Percentiles rank a stretch among this genome's conserved stretches.
These are phyloP conservation scores for Chaetodon trifascialis DNA, from an alignment of 2,113 vertebrate genomes.

Conservation along the genomic window DNA sequence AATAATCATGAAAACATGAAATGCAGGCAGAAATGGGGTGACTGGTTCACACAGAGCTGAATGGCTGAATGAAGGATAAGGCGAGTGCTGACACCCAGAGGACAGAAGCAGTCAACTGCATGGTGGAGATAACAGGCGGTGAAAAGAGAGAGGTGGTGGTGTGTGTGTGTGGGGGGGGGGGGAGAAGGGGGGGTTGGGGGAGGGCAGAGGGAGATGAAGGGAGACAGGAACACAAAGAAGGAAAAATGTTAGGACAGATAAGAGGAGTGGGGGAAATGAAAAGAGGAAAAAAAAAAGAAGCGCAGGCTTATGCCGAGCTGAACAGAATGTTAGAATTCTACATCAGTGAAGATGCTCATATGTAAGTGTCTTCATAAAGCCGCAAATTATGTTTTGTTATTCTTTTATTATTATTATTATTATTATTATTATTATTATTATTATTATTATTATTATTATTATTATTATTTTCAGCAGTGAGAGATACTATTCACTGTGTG, in stretches of 20 bases:
- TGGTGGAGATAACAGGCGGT: slow-evolving; percentile 70
- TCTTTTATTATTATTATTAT: neutral
- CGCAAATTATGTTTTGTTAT: neutral
- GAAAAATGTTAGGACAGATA: slow-evolving; percentile 58
- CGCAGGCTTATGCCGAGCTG: slow-evolving; percentile 9
- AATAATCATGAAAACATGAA: slow-evolving; percentile 63
- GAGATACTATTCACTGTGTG: neutral
- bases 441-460: neutral
- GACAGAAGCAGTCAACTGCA: slow-evolving; percentile 83
- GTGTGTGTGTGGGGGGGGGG: no score
- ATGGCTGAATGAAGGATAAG: slow-evolving; percentile 75
- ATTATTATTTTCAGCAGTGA: neutral
- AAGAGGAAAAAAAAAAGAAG: neutral
- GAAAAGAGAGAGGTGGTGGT: slow-evolving; percentile 32
- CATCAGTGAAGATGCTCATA: slow-evolving; percentile 10
- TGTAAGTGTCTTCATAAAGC: neutral
- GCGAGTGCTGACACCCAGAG: slow-evolving; percentile 88
- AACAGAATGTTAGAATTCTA: slow-evolving; percentile 20
- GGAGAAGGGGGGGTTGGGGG: neutral
- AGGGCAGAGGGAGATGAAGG: slow-evolving; percentile 46
- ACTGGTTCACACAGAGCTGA: slow-evolving; percentile 46
- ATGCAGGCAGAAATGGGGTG: slow-evolving; percentile 50
- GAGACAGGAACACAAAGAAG: slow-evolving; percentile 58
- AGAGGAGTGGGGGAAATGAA: slow-evolving; percentile 54
- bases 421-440: neutral